Conservation (phyloP, 2,113 vertebrate species). For the Papio anubis region DNA sequence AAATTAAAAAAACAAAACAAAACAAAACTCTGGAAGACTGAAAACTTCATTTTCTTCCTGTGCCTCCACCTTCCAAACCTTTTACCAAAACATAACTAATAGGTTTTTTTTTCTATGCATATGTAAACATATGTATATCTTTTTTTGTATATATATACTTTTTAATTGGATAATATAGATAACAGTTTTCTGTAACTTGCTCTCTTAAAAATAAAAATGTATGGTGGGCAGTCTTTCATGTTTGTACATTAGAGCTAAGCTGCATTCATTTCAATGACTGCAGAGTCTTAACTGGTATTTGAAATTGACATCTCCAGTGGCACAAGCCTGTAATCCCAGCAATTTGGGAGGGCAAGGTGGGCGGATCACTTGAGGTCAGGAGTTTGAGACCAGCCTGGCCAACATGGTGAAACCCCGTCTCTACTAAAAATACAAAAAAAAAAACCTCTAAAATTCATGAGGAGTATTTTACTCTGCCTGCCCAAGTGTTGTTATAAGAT, state of each 20-base stretch:
- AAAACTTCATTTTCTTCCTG: slow-evolving; percentile 8
- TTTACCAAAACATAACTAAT: neutral
- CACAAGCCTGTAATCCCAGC: neutral
- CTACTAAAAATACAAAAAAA: neutral
- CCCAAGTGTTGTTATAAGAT: neutral
- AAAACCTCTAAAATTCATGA: neutral
- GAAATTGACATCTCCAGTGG: too few relatives aligned
- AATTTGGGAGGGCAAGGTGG: neutral
- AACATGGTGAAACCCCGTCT: neutral
- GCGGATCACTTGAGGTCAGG: neutral
- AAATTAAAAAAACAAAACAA: neutral
- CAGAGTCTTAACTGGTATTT: neutral
- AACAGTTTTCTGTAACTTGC: neutral
- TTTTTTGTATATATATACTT: neutral
- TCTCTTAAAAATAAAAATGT: neutral
- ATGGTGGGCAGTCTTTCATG: neutral
- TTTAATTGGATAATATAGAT: neutral
- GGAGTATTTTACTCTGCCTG: neutral
- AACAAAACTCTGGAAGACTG: neutral
- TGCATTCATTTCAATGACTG: slow-evolving; percentile 1
- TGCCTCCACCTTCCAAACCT: neutral
- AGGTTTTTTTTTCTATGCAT: neutral
- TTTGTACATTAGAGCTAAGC: neutral
- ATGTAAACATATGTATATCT: neutral
- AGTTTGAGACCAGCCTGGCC: neutral